phyloP scores from a whole-genome alignment of 2,888 invertebrate species.

The Crocallis elinguaria region DNA sequence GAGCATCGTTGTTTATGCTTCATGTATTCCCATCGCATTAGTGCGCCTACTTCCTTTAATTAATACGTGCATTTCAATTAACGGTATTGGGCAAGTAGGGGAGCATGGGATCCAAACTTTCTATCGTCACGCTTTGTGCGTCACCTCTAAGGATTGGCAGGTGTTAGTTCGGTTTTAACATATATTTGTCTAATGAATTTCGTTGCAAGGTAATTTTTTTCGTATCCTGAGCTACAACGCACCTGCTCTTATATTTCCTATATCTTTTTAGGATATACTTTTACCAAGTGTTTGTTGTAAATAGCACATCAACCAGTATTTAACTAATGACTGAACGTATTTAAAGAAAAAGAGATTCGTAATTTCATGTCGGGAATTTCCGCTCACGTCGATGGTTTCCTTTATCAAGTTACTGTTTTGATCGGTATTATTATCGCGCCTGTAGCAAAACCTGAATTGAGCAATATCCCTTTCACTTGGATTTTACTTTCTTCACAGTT shows the following conservation, averaged over 20 bases:
- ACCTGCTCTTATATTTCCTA: slow-evolving; percentile 5
- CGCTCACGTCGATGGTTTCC: not conserved
- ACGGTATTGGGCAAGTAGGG: slow-evolving; percentile 52
- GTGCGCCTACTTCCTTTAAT: slow-evolving; percentile 56
- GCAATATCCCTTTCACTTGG: slow-evolving; percentile 37
- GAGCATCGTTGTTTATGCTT: slow-evolving; percentile 45
- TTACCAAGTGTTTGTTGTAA: not conserved
- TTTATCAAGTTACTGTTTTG: slow-evolving; percentile 13
- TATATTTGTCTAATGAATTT: slow-evolving; percentile 30
- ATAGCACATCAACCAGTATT: not conserved
- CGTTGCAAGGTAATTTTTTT: slow-evolving; percentile 35
- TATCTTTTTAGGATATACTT: not conserved
- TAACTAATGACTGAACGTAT: not conserved
- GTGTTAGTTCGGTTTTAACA: slow-evolving; percentile 37
- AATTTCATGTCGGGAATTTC: not conserved
- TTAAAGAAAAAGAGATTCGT: not conserved
- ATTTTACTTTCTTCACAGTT: slow-evolving; percentile 33
- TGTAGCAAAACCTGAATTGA: slow-evolving; percentile 31
- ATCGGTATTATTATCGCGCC: slow-evolving; percentile 15
- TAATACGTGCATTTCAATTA: slow-evolving; percentile 60
- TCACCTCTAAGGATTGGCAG: slow-evolving; percentile 51
- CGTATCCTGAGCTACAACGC: not conserved
- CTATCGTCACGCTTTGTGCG: slow-evolving; percentile 59
- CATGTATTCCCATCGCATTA: slow-evolving; percentile 36
- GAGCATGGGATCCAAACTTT: slow-evolving; percentile 57